These are phyloP conservation scores for Bedellia somnulentella DNA, from an alignment of 2,888 invertebrate species.

Conservation along the genomic window DNA sequence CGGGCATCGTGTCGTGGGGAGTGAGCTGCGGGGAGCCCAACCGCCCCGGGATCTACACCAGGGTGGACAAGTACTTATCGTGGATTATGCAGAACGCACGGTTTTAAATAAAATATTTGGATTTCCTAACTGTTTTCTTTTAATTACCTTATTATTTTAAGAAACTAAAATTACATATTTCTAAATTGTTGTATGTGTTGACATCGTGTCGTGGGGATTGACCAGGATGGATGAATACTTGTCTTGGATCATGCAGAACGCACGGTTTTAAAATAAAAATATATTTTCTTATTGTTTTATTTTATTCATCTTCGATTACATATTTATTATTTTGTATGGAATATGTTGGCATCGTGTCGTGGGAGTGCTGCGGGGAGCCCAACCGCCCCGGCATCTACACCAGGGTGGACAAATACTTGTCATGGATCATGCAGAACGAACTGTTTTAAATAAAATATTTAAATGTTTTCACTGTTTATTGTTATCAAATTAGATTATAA, in stretches of 20 bases:
- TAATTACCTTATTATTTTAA: too few species aligned
- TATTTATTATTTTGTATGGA: too few species aligned
- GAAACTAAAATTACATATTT: too few species aligned
- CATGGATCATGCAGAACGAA: slow-evolving; percentile 70
- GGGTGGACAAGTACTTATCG: slow-evolving; percentile 69
- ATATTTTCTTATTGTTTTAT: too few species aligned
- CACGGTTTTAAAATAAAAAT: slow-evolving; percentile 41
- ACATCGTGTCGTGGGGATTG: slow-evolving; percentile 85
- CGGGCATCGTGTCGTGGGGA: slow-evolving; percentile 88
- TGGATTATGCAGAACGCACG: slow-evolving; percentile 67
- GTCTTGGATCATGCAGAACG: slow-evolving; percentile 68
- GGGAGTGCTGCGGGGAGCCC: too few species aligned
- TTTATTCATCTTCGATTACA: too few species aligned
- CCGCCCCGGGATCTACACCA: slow-evolving; percentile 79
- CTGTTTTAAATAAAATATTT: too few species aligned
- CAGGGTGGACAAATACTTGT: slow-evolving; percentile 68
- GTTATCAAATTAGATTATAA: too few species aligned
- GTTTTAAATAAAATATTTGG: slow-evolving; percentile 41
- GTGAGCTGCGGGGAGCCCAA: slow-evolving; percentile 75
- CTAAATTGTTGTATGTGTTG: slow-evolving; percentile 71
- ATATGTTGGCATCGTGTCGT: slow-evolving; percentile 79
- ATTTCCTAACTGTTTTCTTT: too few species aligned
- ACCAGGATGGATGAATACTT: slow-evolving; percentile 71
- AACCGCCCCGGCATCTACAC: too few species aligned
- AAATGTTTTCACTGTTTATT: too few species aligned